Evolutionary conservation across 2,797 vertebrate genomes (phyloP).

Genomic region (Anniella stebbinsi): DNA sequence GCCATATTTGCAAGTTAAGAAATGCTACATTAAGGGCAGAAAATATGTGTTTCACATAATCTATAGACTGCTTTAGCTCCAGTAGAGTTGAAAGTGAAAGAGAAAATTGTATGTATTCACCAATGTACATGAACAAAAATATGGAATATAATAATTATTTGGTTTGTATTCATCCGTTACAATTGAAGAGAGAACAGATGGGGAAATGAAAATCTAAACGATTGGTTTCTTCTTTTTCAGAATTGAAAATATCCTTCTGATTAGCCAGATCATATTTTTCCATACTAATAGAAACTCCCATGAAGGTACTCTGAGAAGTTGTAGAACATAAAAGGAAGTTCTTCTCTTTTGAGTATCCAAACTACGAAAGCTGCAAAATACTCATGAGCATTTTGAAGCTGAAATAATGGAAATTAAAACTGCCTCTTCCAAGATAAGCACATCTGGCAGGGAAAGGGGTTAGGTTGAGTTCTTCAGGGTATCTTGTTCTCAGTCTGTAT

Average conservation of each 20-base stretch:
- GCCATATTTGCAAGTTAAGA: neutral
- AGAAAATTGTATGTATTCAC: neutral
- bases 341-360: neutral
- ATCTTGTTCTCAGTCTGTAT: neutral
- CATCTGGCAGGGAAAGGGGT: neutral
- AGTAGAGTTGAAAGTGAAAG: neutral
- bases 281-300: conserved; percentile 35
- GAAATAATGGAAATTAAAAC: conserved; percentile 38
- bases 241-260: conserved; percentile 38
- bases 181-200: conserved; percentile 32
- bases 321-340: conserved; percentile 11
- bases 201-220: neutral
- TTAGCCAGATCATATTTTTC: conserved; percentile 52
- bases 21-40: neutral
- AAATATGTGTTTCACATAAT: neutral
- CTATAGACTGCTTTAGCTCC: no score
- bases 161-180: conserved; percentile 31
- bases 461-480: neutral
- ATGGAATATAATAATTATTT: neutral
- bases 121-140: neutral
- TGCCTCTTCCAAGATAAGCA: neutral
- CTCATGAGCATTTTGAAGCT: neutral
- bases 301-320: conserved; percentile 36
- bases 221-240: neutral
- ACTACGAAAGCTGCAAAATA: neutral